Conservation (phyloP, 2,888 invertebrate species). For the Leptogaster cylindrica region DNA sequence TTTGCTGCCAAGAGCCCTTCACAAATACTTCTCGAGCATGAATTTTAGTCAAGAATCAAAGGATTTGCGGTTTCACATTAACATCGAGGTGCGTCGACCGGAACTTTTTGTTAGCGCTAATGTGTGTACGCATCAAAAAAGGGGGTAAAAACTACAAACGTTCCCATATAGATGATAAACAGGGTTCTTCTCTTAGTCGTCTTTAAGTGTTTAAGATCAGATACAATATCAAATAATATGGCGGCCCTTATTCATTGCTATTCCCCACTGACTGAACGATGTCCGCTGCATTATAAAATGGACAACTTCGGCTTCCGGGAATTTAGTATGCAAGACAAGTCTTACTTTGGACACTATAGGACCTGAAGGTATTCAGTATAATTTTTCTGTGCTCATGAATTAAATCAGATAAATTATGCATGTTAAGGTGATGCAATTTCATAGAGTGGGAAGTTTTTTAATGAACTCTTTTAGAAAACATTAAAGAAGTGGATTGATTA, state of each 20-base stretch:
- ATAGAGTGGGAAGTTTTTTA: too few relatives aligned
- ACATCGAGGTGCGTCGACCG: conserved; percentile 5
- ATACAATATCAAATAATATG: conserved; percentile 1
- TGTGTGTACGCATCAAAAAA: conserved; percentile 9
- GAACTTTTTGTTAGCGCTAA: neutral
- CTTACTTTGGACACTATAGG: neutral
- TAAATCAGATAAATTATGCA: too few relatives aligned
- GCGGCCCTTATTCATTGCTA: neutral
- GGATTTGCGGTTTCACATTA: neutral
- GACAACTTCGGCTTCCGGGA: conserved; percentile 9
- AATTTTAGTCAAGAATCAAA: neutral
- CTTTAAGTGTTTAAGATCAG: conserved; percentile 1
- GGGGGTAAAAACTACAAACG: neutral
- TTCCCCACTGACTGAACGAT: neutral
- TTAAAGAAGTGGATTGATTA: too few relatives aligned
- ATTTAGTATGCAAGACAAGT: neutral
- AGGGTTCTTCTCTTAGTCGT: neutral
- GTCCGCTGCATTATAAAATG: conserved; percentile 4
- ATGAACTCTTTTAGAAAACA: too few relatives aligned
- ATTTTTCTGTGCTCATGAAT: too few relatives aligned
- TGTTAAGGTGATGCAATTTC: too few relatives aligned
- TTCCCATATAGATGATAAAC: neutral
- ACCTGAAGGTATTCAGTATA: too few relatives aligned
- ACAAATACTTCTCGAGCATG: neutral
- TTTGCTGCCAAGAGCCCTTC: too few relatives aligned